Percentiles rank a stretch among this genome's conserved stretches.
These are phyloP conservation scores for Archegozetes longisetosus DNA, from an alignment of 1,140 invertebrate species.

Conservation along the genomic window DNA sequence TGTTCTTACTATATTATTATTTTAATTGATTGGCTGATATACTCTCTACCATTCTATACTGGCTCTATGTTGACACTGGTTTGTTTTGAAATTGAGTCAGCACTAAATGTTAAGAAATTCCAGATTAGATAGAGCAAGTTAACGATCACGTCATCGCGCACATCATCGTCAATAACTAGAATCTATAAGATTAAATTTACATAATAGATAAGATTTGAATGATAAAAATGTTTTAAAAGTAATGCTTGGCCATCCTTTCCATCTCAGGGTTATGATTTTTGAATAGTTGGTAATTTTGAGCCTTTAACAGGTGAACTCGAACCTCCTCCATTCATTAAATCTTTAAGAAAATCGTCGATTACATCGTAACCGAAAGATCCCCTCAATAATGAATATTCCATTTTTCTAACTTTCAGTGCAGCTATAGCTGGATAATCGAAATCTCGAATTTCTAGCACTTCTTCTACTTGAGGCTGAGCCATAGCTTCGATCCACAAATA, in stretches of 20 bases:
- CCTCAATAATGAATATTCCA: constrained; percentile 82
- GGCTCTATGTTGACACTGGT: too few species aligned
- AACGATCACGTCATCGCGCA: neutral
- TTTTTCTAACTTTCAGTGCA: constrained; percentile 88
- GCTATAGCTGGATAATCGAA: constrained; percentile 70
- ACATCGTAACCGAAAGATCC: constrained; percentile 89
- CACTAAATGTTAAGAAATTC: too few species aligned
- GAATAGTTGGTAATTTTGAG: constrained; percentile 60
- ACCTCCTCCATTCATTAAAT: constrained; percentile 84
- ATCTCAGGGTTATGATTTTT: constrained; percentile 68
- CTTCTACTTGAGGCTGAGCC: constrained; percentile 64
- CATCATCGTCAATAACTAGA: neutral
- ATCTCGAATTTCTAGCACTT: constrained; percentile 74
- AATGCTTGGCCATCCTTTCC: constrained; percentile 74
- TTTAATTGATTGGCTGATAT: too few species aligned
- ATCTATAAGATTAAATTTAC: neutral
- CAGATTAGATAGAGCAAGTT: too few species aligned
- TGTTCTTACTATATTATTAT: too few species aligned
- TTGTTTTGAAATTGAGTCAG: too few species aligned
- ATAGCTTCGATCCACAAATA: constrained; percentile 92
- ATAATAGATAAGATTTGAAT: neutral
- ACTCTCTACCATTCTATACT: too few species aligned
- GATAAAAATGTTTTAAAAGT: neutral
- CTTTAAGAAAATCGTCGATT: constrained; percentile 85
- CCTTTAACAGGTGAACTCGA: constrained; percentile 77